Evolutionary conservation across 2,113 vertebrate genomes (phyloP).

Genomic region (Tetrax tetrax): DNA sequence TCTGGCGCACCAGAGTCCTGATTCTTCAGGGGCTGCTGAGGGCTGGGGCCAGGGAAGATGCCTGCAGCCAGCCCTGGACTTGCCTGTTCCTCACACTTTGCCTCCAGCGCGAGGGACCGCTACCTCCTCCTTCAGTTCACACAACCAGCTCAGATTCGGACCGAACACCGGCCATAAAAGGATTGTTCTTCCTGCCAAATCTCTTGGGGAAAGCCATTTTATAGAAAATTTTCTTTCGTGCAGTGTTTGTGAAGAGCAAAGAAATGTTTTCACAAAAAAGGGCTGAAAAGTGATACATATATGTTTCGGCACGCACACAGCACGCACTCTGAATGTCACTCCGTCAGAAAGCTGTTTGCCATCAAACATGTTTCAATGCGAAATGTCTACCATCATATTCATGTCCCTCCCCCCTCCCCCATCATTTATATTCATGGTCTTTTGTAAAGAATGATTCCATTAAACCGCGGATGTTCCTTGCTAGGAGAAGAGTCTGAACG

Average conservation of each 20-base stretch:
- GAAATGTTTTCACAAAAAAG: not conserved
- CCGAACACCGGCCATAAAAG: not conserved
- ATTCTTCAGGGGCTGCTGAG: not conserved
- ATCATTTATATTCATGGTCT: constrained; percentile 48
- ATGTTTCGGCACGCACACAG: not conserved
- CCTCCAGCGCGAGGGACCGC: not conserved
- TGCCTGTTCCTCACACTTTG: not conserved
- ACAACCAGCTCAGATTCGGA: not conserved
- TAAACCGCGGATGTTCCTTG: not conserved
- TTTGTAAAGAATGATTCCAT: constrained; percentile 41
- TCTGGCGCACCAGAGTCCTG: not conserved
- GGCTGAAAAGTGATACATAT: not conserved
- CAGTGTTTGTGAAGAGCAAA: not conserved
- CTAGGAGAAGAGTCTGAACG: not conserved
- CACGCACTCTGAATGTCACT: not conserved
- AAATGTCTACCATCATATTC: constrained; percentile 16
- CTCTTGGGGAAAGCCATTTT: not conserved
- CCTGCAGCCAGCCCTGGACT: not conserved
- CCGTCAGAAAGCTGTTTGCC: not conserved
- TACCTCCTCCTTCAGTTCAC: not conserved
- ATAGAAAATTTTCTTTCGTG: not conserved
- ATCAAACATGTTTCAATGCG: not conserved
- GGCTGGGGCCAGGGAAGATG: not conserved
- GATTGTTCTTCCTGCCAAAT: not conserved
- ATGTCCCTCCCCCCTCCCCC: not conserved